A percentile compares a stretch with the other conserved stretches of the same genome.
These are phyloP conservation scores for Eciton burchellii DNA, from an alignment of 1,140 invertebrate genomes.

Conservation along the genomic window DNA sequence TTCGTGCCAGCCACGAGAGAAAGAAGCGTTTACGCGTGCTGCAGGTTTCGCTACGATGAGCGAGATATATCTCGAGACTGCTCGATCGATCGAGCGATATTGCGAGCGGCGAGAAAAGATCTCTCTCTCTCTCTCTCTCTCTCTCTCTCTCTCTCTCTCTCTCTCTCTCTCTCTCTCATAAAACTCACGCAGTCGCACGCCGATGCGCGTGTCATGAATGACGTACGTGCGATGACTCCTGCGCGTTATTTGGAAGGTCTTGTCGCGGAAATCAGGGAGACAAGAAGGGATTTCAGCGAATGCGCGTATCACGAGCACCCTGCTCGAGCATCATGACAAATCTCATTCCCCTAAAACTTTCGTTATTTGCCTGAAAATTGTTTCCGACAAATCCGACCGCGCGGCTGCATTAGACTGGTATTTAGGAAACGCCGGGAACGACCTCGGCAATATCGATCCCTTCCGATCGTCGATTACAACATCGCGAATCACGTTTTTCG, in stretches of 20 bases:
- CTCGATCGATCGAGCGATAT: not conserved
- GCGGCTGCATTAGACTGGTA: too few species aligned
- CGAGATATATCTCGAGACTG: not conserved
- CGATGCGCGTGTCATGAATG: not conserved
- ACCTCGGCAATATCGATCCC: not conserved
- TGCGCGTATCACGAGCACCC: not conserved
- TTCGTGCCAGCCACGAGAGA: constrained; percentile 22
- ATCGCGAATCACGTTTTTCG: not conserved
- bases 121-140: not conserved
- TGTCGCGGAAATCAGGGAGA: not conserved
- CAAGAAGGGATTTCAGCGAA: not conserved
- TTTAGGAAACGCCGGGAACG: not conserved
- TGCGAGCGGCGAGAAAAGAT: not conserved
- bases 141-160: too few species aligned
- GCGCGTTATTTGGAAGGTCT: not conserved
- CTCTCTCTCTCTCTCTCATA: too few species aligned
- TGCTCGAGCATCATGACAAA: too few species aligned
- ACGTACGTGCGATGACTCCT: not conserved
- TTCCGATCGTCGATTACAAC: not conserved
- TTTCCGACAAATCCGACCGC: too few species aligned
- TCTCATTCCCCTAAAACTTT: too few species aligned
- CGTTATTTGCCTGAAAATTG: too few species aligned
- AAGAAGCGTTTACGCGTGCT: constrained; percentile 26
- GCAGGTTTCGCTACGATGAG: not conserved
- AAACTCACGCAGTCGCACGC: not conserved